These are phyloP conservation scores for Oryzaephilus surinamensis DNA, from an alignment of 1,140 invertebrate species.

Conservation along the genomic window DNA sequence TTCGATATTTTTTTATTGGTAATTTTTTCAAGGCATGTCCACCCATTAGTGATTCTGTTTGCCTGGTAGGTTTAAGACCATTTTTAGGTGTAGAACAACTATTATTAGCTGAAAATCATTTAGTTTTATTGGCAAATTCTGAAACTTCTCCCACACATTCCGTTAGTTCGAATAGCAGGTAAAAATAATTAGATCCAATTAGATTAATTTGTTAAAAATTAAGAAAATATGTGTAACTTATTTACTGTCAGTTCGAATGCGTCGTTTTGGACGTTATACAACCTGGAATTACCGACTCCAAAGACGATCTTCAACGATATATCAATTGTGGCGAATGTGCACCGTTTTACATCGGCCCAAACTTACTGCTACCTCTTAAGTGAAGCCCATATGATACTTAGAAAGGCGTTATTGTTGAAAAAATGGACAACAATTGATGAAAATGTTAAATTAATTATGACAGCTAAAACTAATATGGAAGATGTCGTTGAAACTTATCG, in stretches of 20 bases:
- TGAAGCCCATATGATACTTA: constrained; percentile 54
- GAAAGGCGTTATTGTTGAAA: constrained; percentile 37
- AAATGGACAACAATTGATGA: constrained; percentile 26
- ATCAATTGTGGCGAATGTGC: constrained; percentile 50
- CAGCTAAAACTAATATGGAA: constrained; percentile 28
- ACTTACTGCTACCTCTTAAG: constrained; percentile 56
- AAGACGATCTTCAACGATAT: constrained; percentile 54
- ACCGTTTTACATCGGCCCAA: constrained; percentile 46
- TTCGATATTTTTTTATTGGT: constrained; percentile 4
- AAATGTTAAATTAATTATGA: constrained; percentile 22
- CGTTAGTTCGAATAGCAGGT: constrained; percentile 32
- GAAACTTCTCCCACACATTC: constrained; percentile 41
- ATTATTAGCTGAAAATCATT: constrained; percentile 46
- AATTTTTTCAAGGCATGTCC: constrained; percentile 50
- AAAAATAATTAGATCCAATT: constrained; percentile 1
- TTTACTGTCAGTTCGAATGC: constrained; percentile 27
- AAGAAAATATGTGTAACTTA: neutral
- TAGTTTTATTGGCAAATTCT: constrained; percentile 53
- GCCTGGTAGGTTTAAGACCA: constrained; percentile 58
- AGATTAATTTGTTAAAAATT: neutral
- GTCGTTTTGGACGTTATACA: constrained; percentile 53
- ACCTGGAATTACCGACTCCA: constrained; percentile 47
- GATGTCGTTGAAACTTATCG: constrained; percentile 44
- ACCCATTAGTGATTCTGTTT: constrained; percentile 52
- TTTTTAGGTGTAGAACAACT: constrained; percentile 61